Conservation (phyloP, 2,888 invertebrate species). For the Dicyrtoma fusca region DNA sequence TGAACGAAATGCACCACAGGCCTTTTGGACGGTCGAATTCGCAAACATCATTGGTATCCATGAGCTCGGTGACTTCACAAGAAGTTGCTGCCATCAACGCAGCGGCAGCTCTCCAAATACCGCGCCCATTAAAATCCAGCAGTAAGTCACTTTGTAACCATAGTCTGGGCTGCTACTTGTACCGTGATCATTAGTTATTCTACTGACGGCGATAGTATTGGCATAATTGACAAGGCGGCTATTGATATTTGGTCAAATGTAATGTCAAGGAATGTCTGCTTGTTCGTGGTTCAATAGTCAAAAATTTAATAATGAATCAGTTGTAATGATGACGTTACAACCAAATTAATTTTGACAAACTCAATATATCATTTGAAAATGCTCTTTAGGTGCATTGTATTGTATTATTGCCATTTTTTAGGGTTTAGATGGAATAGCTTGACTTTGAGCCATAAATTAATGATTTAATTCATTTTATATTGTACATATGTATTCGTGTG, state of each 20-base stretch:
- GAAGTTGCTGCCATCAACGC: slow-evolving; percentile 71
- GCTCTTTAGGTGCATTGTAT: too few species aligned
- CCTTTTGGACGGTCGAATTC: slow-evolving; percentile 65
- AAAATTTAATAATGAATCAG: too few species aligned
- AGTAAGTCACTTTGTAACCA: slow-evolving; percentile 57
- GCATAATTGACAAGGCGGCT: slow-evolving; percentile 21
- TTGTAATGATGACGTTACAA: too few species aligned
- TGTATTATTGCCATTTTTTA: too few species aligned
- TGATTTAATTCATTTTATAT: too few species aligned
- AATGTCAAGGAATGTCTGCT: too few species aligned
- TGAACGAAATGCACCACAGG: slow-evolving; percentile 56
- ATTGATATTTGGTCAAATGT: slow-evolving; percentile 9
- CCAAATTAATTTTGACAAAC: too few species aligned
- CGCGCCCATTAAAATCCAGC: slow-evolving; percentile 62
- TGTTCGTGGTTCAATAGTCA: too few species aligned
- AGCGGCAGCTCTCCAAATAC: slow-evolving; percentile 59
- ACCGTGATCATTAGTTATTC: slow-evolving; percentile 19
- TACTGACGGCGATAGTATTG: slow-evolving; percentile 17
- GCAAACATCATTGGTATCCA: slow-evolving; percentile 70
- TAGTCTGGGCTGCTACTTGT: background rate
- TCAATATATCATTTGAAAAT: too few species aligned
- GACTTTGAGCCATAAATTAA: too few species aligned
- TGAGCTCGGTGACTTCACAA: slow-evolving; percentile 70
- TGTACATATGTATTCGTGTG: too few species aligned
- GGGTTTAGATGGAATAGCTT: too few species aligned